Evolutionary conservation across 1,140 invertebrate genomes (phyloP), one percentile per base, ranked within the genome.

Genomic region (Tetragonula clypearis): DNA sequence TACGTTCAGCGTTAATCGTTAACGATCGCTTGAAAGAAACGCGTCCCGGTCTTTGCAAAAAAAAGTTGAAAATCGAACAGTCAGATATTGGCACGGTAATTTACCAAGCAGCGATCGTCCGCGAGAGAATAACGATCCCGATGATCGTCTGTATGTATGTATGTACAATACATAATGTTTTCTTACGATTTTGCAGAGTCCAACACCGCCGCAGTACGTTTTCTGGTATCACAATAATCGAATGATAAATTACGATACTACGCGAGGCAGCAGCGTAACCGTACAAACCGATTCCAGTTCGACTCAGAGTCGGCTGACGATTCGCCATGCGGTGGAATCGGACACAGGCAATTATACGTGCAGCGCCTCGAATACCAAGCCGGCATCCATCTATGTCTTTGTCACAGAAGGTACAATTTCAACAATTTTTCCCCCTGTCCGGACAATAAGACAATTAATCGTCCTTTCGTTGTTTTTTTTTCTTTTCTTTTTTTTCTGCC

Each of bases 321-420:
- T 99, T 87, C 96, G 96, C 30, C 97, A 98, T 84, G 98, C 98
- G 49, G 97, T 97, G 87, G 97, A 98, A 87, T 96, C 97, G 60
- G 98, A 99, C 94, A 98, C 98, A 58, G 98, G 98, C 86, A 98
- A 98, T 95, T 98, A 98, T 92, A 98, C 98, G 68, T 98, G 98
- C 96, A 97, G 97, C 91, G 97, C 98, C 49, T 98, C 97, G 88
- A 98, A 98, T 93, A 98, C 98, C 82, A 97, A 98, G 93, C 96
- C 97, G 69, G 97, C 98, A 80, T 98, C 97, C 88, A 98, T 98
- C 93, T 97, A 97, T 92, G 98, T 98, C 86, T 98, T 98, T 93
- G 98, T 98, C 85, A 98, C 98, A 41, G 97, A 98, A 97, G 98
- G 98, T 97, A n/a, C 26, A 26, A 66, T 66, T 58, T 14, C 17